Evolutionary conservation across 2,113 vertebrate species (phyloP).

Genomic region (human): DNA sequence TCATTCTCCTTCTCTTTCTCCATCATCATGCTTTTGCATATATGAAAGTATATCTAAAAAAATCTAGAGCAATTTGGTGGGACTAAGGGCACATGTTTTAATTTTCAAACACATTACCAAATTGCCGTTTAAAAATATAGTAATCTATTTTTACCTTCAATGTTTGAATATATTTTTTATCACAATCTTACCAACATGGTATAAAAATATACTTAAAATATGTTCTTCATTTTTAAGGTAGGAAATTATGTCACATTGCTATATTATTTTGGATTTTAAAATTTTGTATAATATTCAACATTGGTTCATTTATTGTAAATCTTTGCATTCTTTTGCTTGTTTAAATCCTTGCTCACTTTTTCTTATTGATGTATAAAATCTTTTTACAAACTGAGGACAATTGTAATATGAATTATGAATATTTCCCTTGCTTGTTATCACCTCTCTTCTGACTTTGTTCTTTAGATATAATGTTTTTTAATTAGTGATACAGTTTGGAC

Average conservation of each 20-base stretch:
- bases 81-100: background rate
- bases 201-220: background rate
- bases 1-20: background rate
- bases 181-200: background rate
- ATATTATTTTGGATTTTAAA: constrained; percentile 9
- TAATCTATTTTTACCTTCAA: background rate
- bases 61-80: background rate
- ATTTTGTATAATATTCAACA: background rate
- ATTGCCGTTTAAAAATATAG: background rate
- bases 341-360: background rate
- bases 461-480: background rate
- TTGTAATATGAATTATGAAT: background rate
- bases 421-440: background rate
- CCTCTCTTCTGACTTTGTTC: background rate
- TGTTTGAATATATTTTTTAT: background rate
- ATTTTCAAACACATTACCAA: background rate
- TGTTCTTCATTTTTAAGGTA: background rate
- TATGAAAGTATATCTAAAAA: background rate
- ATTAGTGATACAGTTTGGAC: background rate
- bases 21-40: background rate
- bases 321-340: background rate
- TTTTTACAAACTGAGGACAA: background rate
- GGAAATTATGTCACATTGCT: background rate
- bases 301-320: background rate
- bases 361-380: background rate